A percentile compares a stretch with the other conserved stretches of the same genome.
phyloP scores from a whole-genome alignment of 2,888 invertebrate species.

The Drosophila leonis region DNA sequence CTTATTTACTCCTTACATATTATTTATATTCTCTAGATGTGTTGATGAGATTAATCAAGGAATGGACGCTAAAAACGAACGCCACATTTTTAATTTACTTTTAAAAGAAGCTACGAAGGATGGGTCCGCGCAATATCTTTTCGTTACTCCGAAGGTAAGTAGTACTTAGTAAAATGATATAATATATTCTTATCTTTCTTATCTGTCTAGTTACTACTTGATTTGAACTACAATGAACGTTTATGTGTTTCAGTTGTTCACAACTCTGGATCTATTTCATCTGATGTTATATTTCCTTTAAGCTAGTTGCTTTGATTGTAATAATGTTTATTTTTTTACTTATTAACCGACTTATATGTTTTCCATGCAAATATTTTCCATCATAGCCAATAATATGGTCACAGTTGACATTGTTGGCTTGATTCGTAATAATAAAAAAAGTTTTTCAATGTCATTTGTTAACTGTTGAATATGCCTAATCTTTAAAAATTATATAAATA shows the following conservation, averaged over 20 bases:
- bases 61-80: conserved; percentile 95
- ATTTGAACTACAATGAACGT: conserved; percentile 89
- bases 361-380: no score
- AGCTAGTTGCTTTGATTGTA: conserved; percentile 76
- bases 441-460: no score
- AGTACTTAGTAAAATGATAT: background rate
- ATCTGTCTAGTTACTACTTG: conserved; percentile 88
- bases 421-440: no score
- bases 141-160: conserved; percentile 96
- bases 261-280: conserved; percentile 85
- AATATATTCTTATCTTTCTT: background rate
- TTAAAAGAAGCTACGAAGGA: conserved; percentile 90
- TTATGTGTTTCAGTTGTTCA: conserved; percentile 91
- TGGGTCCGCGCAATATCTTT: conserved; percentile 93
- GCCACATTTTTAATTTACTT: conserved; percentile 92
- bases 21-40: conserved; percentile 85
- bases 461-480: no score
- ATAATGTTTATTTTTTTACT: background rate
- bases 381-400: no score
- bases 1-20: background rate
- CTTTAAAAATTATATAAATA: no score
- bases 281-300: conserved; percentile 37
- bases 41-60: conserved; percentile 93
- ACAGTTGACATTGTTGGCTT: no score
- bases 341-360: no score